These are phyloP conservation scores for Xanthia togata DNA, from an alignment of 2,888 invertebrate species.

Conservation along the genomic window DNA sequence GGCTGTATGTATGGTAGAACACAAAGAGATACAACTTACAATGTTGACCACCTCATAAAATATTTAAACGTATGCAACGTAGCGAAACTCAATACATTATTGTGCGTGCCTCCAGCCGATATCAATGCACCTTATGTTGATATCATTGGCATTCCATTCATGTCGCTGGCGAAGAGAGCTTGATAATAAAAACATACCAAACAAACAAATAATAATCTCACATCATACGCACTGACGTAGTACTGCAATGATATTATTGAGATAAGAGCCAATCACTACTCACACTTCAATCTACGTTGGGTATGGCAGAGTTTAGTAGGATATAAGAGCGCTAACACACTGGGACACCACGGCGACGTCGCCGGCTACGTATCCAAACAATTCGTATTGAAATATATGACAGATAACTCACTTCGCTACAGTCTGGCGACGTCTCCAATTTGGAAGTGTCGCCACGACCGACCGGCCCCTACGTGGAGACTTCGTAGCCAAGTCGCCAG, in stretches of 20 bases:
- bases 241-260: background rate
- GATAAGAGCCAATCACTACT: background rate
- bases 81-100: conserved; percentile 53
- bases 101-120: conserved; percentile 49
- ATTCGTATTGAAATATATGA: too few relatives aligned
- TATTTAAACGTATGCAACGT: conserved; percentile 51
- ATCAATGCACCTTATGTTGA: conserved; percentile 55
- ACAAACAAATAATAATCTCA: conserved; percentile 52
- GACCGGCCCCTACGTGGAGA: too few relatives aligned
- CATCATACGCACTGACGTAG: background rate
- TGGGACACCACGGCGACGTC: too few relatives aligned
- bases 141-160: conserved; percentile 55
- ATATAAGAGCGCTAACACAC: too few relatives aligned
- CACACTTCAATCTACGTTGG: background rate
- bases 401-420: too few relatives aligned
- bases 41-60: conserved; percentile 47
- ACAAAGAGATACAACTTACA: conserved; percentile 41
- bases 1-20: conserved; percentile 4
- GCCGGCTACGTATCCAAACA: too few relatives aligned
- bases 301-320: background rate
- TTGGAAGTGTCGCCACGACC: too few relatives aligned
- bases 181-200: conserved; percentile 42
- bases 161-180: conserved; percentile 37
- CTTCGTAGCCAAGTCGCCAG: too few relatives aligned
- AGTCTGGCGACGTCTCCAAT: too few relatives aligned